Base-by-base conservation (phyloP, 1,140 invertebrate genomes). In the Ceratina australensis region DNA sequence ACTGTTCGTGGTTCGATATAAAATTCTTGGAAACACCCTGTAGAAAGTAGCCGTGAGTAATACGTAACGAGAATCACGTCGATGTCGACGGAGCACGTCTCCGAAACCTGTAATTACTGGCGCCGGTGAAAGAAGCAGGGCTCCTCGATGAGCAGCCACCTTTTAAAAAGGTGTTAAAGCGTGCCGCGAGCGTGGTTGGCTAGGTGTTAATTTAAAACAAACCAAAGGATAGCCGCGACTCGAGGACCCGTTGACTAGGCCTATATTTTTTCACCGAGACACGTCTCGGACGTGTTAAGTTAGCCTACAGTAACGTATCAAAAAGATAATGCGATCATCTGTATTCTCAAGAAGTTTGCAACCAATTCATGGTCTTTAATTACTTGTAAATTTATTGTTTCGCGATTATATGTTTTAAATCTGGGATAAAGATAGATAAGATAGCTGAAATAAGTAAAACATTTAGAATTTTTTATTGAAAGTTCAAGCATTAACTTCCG, bases 121-220 rank as follows among this genome's bases (percentile, higher is more conserved):
- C 76, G 82, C 75, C 80, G 83, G 54, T 81, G 50, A 59, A 72
- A 63, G 65, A 69, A 56, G 18, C 69, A 63, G 24, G 57, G 47
- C 61, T 56, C 71, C 57, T 42, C 33, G 33, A 24, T 72, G 75
- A 61, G 72, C 57, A 83, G 84, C 72, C 78, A 75, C 72, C 67
- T 68, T 84, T 86, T 87, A 89, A 89, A 89, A 88, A 89, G 88
- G 88, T 89, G 88, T 88, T 89, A 89, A 89, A 89, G 88, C 83
- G 84, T 88, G 87, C 88, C 87, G 85, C 84, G 79, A 77, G 85
- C 87, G 63, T 54, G 47, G 49, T 52, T 63, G 75, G 78, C 71
- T 88, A 89, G 87, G 88, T 86, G 88, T 89, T 89, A 89, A 89
- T 89, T 89, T 89, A 89, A 89, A 89, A 89, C 88, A 89, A 89